Conservation (phyloP, 1,140 invertebrate species). For the Temnothorax nylanderi region DNA sequence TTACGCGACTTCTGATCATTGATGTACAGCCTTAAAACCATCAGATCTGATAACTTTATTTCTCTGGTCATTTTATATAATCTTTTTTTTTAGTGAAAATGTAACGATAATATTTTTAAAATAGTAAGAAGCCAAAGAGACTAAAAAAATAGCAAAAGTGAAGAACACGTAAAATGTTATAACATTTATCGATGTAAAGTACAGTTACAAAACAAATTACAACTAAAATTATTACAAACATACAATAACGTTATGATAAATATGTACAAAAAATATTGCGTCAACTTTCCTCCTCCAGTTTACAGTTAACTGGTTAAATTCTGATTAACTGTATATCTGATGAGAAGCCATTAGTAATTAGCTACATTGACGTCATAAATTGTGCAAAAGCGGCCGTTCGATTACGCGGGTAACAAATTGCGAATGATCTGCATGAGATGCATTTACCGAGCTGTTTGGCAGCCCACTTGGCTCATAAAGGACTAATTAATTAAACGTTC, state of each 20-base stretch:
- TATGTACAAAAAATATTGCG: neutral
- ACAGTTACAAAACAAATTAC: neutral
- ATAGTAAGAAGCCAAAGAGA: neutral
- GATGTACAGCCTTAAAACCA: neutral
- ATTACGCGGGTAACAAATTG: constrained; percentile 40
- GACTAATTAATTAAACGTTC: constrained; percentile 68
- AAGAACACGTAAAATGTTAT: neutral
- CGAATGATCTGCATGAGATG: constrained; percentile 44
- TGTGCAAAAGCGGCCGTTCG: neutral
- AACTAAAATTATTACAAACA: neutral
- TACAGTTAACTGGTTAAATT: constrained; percentile 10
- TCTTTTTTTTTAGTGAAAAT: neutral
- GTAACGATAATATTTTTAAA: neutral
- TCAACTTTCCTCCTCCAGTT: neutral
- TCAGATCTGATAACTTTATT: neutral
- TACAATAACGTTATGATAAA: neutral
- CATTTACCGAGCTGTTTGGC: constrained; percentile 41
- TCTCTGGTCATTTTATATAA: neutral
- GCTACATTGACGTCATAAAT: neutral
- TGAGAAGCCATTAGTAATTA: constrained; percentile 13
- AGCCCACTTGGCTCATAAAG: constrained; percentile 50
- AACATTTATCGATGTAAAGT: neutral
- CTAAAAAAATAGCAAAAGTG: neutral
- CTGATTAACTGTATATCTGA: neutral
- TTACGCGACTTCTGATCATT: neutral